Percentiles rank a stretch among this genome's conserved stretches.
Conservation (phyloP, 1,140 invertebrate species). For the Lepidurus arcticus region DNA sequence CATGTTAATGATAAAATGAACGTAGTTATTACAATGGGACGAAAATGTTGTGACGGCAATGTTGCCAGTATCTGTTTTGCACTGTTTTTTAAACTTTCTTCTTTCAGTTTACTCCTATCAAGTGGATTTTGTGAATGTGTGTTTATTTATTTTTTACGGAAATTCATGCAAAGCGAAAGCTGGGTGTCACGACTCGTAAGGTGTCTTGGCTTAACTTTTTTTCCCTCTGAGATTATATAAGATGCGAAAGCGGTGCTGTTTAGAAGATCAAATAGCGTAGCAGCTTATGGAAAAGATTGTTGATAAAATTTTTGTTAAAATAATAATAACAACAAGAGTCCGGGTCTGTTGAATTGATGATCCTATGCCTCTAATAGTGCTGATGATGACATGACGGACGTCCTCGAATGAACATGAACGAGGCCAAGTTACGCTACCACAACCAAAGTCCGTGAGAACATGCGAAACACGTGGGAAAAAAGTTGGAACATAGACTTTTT, state of each 20-base stretch:
- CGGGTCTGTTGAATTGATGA: not conserved
- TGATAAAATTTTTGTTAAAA: not conserved
- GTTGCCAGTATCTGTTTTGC: too few species aligned
- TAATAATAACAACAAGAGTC: not conserved
- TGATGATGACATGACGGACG: conserved; percentile 6
- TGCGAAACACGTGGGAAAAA: conserved; percentile 18
- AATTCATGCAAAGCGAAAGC: not conserved
- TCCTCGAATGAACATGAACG: not conserved
- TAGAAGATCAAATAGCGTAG: not conserved
- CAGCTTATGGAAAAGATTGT: not conserved
- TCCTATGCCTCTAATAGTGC: not conserved
- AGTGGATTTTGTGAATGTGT: not conserved
- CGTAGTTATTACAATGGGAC: too few species aligned
- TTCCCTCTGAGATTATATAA: not conserved
- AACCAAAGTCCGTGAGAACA: conserved; percentile 16
- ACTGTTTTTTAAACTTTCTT: too few species aligned
- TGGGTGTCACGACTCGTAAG: not conserved
- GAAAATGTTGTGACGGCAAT: too few species aligned
- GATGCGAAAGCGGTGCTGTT: not conserved
- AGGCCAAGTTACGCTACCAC: conserved; percentile 1
- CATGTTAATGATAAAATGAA: too few species aligned
- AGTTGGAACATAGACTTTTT: not conserved
- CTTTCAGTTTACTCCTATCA: not conserved
- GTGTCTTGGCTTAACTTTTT: not conserved
- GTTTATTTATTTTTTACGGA: not conserved